Base-by-base conservation (phyloP, 2,113 vertebrate genomes). In the Pterophyllum scalare region DNA sequence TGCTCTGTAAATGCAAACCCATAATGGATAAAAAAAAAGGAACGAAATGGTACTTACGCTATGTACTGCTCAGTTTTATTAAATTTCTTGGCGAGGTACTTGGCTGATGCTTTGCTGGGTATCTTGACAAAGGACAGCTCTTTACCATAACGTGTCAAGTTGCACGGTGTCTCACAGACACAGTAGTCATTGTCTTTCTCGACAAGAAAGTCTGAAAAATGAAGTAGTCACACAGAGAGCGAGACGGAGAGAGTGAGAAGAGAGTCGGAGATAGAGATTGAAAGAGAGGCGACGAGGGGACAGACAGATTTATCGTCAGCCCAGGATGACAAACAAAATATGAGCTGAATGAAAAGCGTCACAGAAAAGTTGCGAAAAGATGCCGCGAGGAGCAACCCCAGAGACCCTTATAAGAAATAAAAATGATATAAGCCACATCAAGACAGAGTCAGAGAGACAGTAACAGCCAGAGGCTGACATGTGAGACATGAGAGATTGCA, bases 61-160 rank as follows among this genome's bases (percentile, higher is more conserved):
- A 99, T 99, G 94, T 99, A 99, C 95, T 99, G 97, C 93, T 99
- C 98, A 0, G 98, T 98, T 90, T 99, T 99, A 97, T 99, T 99
- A 96, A 96, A 99, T 90, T 99, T 99, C 96, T 99, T 99, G 91
- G 98, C 98, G 83, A 99, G 95, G 91, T 99, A 99, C 86, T 99
- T 99, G 90, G 98, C 98, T 0, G 98, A 99, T 1, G 98, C 98
- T 84, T 99, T 99, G 96, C 98, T 99, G 94, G 98, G 98, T 79
- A 99, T 99, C 94, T 98, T 99, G 72, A 99, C 98, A 95, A 99
- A 99, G 92, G 98, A 99, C 93, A 99, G 95, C 95, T 99, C 98
- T 95, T 99, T 99, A 61, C 97, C 97, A 0, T 97, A 99, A 79
- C 98, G 98, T 0, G 98, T 99, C 93, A 98, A 91, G 84, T 99